Percentiles rank a stretch among this genome's conserved stretches.
Evolutionary conservation across 2,113 vertebrate species (phyloP).

Genomic region (Pseudonaja textilis): DNA sequence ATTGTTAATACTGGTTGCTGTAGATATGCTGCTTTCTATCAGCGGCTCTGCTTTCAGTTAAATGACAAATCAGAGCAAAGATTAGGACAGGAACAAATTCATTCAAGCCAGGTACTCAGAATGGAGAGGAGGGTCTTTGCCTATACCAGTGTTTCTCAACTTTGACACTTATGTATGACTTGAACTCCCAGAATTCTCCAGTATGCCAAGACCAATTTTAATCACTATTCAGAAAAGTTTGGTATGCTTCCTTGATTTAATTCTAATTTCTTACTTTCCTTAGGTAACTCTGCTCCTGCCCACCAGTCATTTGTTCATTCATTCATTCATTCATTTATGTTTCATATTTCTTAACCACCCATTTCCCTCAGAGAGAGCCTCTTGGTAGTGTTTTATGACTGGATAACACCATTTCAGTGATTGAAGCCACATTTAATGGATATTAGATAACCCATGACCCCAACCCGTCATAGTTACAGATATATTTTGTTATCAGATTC

Average conservation of each 20-base stretch:
- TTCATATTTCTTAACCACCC: neutral
- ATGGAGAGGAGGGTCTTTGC: neutral
- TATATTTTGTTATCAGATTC: neutral
- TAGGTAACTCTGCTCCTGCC: neutral
- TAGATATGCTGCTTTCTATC: neutral
- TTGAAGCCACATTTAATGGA: neutral
- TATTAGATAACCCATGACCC: neutral
- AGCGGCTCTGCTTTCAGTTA: neutral
- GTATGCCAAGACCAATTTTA: neutral
- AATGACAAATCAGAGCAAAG: neutral
- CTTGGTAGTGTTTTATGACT: neutral
- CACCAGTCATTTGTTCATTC: neutral
- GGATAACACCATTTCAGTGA: neutral
- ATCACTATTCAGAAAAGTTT: neutral
- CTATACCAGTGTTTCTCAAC: neutral
- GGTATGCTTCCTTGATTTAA: neutral
- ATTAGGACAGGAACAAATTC: neutral
- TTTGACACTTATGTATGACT: neutral
- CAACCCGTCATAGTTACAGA: neutral
- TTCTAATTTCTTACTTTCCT: neutral
- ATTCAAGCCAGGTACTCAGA: neutral
- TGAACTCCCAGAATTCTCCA: neutral
- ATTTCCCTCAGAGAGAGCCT: neutral
- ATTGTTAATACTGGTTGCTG: no score
- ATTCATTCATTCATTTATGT: neutral